Evolutionary conservation across 2,888 invertebrate genomes (phyloP).

Genomic region (Dynastes grantii): DNA sequence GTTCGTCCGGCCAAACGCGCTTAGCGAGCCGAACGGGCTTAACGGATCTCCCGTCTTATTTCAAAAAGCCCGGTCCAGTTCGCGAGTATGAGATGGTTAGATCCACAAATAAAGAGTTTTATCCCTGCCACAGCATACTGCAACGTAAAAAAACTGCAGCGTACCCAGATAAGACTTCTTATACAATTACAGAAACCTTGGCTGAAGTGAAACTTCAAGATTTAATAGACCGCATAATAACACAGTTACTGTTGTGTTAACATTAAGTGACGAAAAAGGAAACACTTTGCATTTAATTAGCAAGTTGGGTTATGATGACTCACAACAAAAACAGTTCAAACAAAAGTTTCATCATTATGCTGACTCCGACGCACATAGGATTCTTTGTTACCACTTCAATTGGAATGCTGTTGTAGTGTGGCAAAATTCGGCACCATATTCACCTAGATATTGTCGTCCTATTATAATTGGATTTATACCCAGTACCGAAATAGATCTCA

Average conservation of each 20-base stretch:
- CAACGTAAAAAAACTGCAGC: neutral
- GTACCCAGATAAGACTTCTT: neutral
- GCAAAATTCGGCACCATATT: too few species aligned
- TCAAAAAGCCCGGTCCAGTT: too few species aligned
- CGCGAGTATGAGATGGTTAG: too few species aligned
- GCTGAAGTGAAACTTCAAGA: too few species aligned
- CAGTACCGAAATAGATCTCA: too few species aligned
- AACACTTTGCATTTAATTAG: neutral
- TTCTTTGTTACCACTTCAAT: too few species aligned
- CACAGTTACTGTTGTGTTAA: neutral
- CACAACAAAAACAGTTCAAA: neutral
- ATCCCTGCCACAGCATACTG: neutral
- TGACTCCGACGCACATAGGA: neutral
- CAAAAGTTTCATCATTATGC: slow-evolving; percentile 10
- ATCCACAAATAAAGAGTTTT: neutral
- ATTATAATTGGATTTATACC: too few species aligned
- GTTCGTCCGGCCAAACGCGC: too few species aligned
- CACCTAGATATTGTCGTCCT: too few species aligned
- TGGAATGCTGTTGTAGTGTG: too few species aligned
- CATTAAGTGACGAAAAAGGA: neutral
- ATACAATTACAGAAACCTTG: neutral
- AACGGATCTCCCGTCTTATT: too few species aligned
- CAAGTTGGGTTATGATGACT: slow-evolving; percentile 1
- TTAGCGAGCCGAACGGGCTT: too few species aligned
- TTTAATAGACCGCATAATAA: neutral